These are phyloP conservation scores for Aplocera efformata DNA, from an alignment of 2,888 invertebrate species.

Conservation along the genomic window DNA sequence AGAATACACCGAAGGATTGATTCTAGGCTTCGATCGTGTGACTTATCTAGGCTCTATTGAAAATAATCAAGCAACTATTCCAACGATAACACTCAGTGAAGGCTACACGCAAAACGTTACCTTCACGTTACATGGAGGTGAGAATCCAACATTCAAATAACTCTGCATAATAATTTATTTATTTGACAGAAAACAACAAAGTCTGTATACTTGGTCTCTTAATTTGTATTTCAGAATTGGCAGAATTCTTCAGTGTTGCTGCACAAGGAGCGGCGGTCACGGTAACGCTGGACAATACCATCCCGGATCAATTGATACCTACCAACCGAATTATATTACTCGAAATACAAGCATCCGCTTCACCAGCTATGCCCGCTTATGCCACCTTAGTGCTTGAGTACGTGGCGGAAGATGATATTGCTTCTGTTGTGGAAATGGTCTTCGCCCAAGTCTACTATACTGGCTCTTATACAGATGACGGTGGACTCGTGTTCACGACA, in stretches of 20 bases:
- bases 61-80: conserved; percentile 20
- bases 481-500: conserved; percentile 23
- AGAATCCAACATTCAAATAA: background rate
- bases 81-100: conserved; percentile 32
- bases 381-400: conserved; percentile 35
- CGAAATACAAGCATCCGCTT: conserved; percentile 33
- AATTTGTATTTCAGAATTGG: conserved; percentile 8
- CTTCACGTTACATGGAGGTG: conserved; percentile 36
- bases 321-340: conserved; percentile 31
- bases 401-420: conserved; percentile 8
- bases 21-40: conserved; percentile 34
- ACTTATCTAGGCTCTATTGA: conserved; percentile 33
- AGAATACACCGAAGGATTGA: conserved; percentile 22
- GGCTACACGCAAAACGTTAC: conserved; percentile 32
- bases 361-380: conserved; percentile 27
- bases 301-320: conserved; percentile 35
- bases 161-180: no score
- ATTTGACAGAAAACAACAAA: no score
- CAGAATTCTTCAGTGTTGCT: conserved; percentile 8
- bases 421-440: conserved; percentile 9
- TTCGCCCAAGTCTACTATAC: conserved; percentile 32
- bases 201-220: background rate
- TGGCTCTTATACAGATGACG: conserved; percentile 27
- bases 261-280: conserved; percentile 9
- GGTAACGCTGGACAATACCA: conserved; percentile 16